These are phyloP conservation scores for Scopus umbretta DNA, from an alignment of 2,113 vertebrate species.

Conservation along the genomic window DNA sequence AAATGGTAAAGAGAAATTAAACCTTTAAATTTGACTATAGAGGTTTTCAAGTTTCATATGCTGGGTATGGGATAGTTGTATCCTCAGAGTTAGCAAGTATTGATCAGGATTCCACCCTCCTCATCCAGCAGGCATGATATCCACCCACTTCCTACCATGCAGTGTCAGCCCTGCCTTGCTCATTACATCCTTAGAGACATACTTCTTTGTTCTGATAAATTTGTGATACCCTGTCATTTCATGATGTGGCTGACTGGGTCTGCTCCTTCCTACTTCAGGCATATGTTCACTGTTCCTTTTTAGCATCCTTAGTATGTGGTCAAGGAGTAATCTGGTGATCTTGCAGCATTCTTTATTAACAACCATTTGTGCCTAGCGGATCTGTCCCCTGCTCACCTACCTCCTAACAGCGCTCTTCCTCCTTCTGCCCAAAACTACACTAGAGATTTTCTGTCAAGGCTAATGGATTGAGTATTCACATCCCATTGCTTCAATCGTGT, in stretches of 20 bases:
- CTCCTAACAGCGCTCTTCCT: background rate
- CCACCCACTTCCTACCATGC: background rate
- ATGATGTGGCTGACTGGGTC: background rate
- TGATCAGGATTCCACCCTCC: background rate
- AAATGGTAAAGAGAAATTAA: background rate
- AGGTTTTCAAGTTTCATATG: background rate
- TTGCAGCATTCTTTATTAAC: background rate
- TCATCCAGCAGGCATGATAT: background rate
- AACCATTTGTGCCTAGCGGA: background rate
- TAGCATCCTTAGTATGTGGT: background rate
- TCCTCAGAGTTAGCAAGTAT: background rate
- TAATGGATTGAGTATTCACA: background rate
- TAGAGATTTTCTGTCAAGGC: background rate
- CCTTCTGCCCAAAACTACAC: background rate
- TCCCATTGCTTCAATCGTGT: background rate
- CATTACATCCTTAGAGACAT: accelerated
- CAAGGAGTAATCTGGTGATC: background rate
- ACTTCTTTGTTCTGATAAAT: background rate
- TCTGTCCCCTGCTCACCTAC: background rate
- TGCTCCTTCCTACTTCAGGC: background rate
- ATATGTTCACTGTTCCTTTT: background rate
- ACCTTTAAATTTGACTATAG: background rate
- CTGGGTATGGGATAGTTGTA: background rate
- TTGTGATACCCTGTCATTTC: background rate
- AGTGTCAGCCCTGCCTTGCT: background rate